These are phyloP conservation scores for Zoanthus sansibaricus DNA, from an alignment of 92 coral and sea anemone genomes.

Conservation along the genomic window DNA sequence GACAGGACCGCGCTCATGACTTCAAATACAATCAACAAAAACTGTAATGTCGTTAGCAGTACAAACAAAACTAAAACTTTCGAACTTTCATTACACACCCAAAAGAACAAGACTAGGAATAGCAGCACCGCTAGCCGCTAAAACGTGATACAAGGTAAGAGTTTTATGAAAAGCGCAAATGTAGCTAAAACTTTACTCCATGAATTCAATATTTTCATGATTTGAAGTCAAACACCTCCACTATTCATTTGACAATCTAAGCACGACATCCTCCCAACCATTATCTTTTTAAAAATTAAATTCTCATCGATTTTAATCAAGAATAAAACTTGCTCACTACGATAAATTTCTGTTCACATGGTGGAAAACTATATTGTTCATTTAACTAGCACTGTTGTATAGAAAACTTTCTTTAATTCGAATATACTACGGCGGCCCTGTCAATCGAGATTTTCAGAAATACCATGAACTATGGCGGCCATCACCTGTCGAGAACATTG, in stretches of 20 bases:
- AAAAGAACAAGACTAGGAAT: not conserved
- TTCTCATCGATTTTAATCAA: not conserved
- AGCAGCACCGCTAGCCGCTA: not conserved
- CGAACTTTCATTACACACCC: not conserved
- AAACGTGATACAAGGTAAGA: not conserved
- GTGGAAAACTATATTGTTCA: not conserved
- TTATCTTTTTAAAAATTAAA: not conserved
- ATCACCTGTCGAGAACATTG: not conserved
- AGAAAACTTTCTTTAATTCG: not conserved
- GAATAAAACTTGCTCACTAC: not conserved
- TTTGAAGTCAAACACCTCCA: not conserved
- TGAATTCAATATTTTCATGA: not conserved
- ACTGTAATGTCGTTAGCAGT: conserved; percentile 3
- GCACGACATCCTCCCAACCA: not conserved
- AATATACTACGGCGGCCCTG: not conserved
- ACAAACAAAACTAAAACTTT: not conserved
- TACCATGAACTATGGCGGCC: too few species aligned
- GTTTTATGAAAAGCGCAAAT: not conserved
- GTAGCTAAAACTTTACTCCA: not conserved
- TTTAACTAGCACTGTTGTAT: not conserved
- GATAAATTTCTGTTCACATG: not conserved
- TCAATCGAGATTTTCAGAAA: too few species aligned
- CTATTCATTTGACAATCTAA: not conserved
- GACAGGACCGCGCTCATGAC: not conserved
- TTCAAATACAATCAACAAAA: not conserved